Percentiles rank a stretch among this genome's conserved stretches.
Conservation (phyloP, 2,797 vertebrate species). For the Crax fasciolata region DNA sequence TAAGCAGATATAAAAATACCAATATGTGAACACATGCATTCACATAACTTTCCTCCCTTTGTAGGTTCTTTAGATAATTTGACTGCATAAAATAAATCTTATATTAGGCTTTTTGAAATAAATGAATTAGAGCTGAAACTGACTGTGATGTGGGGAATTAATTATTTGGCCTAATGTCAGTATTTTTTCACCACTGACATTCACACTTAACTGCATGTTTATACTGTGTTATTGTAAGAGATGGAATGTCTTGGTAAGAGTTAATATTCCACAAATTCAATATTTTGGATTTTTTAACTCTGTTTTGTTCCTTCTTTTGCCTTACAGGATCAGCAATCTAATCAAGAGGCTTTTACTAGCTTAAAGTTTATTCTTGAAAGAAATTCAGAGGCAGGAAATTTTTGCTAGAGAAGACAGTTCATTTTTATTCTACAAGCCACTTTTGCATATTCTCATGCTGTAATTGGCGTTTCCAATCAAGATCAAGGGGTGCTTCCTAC, state of each 20-base stretch:
- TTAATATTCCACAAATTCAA: not conserved
- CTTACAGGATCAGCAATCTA: not conserved
- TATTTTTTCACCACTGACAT: not conserved
- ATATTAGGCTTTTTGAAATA: not conserved
- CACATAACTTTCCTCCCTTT: not conserved
- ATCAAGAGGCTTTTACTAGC: not conserved
- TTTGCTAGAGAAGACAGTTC: not conserved
- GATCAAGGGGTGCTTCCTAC: not conserved
- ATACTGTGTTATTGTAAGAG: rapidly evolving
- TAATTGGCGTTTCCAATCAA: not conserved
- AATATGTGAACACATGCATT: not conserved
- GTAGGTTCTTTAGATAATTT: not conserved
- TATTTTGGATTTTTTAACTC: not conserved
- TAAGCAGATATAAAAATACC: not conserved
- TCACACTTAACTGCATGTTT: not conserved
- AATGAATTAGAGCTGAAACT: not conserved
- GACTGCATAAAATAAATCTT: not conserved
- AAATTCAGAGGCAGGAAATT: not conserved
- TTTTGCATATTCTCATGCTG: not conserved
- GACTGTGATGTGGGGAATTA: not conserved
- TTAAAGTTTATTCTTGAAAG: not conserved
- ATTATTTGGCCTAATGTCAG: not conserved
- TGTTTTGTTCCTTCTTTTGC: not conserved
- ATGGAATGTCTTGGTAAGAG: not conserved
- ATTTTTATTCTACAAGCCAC: not conserved